phyloP scores from a whole-genome alignment of 2,113 vertebrate genomes.

The Pedetes capensis region DNA sequence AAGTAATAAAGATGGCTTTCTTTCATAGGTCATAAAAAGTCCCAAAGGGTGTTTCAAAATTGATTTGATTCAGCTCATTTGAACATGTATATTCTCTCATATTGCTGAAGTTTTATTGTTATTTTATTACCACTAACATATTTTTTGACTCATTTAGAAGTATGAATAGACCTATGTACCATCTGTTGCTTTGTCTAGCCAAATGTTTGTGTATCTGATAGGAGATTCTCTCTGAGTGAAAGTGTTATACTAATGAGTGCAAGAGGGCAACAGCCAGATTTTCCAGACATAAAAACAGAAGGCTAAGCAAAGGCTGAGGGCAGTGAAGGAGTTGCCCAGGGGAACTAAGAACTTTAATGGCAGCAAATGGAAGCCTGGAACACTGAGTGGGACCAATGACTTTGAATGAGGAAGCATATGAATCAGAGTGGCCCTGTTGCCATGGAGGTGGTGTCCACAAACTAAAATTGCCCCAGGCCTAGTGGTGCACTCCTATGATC shows the following conservation, averaged over 20 bases:
- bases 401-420: neutral
- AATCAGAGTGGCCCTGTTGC: neutral
- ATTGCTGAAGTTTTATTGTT: constrained; percentile 40
- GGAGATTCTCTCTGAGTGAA: neutral
- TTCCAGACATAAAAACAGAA: neutral
- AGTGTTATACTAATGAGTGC: neutral
- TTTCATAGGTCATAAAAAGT: constrained; percentile 36
- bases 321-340: neutral
- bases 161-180: constrained; percentile 18
- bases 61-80: constrained; percentile 50
- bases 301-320: neutral
- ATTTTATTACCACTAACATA: constrained; percentile 62
- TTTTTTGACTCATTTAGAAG: constrained; percentile 54
- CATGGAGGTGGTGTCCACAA: neutral
- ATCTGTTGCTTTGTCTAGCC: constrained; percentile 60
- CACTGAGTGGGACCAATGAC: neutral
- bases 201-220: constrained; percentile 6
- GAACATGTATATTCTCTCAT: constrained; percentile 4
- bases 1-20: constrained; percentile 53
- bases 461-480: neutral
- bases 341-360: neutral
- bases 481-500: neutral
- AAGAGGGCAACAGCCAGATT: neutral
- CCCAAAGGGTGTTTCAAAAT: constrained; percentile 32
- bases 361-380: neutral